Evolutionary conservation across 2,888 invertebrate genomes (phyloP).

Genomic region (Epirrhoe alternata): DNA sequence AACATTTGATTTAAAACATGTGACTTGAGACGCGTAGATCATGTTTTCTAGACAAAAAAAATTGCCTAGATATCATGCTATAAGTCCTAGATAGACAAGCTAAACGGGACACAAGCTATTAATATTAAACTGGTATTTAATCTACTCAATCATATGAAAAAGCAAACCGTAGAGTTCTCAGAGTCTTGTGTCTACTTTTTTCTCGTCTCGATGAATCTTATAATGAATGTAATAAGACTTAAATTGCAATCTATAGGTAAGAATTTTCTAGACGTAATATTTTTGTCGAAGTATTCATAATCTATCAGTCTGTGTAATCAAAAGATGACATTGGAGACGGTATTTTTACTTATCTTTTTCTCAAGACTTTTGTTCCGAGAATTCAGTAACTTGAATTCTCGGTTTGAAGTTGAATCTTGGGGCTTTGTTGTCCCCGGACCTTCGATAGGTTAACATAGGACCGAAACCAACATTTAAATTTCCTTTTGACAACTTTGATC

Average conservation of each 20-base stretch:
- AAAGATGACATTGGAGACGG: not conserved
- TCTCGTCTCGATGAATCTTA: conserved; percentile 10
- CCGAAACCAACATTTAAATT: no score
- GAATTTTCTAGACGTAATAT: not conserved
- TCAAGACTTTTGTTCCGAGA: not conserved
- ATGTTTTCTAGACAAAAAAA: not conserved
- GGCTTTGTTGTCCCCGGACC: no score
- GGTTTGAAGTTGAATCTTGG: not conserved
- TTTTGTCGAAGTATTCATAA: not conserved
- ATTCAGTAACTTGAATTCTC: not conserved
- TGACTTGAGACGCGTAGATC: not conserved
- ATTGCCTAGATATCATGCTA: not conserved
- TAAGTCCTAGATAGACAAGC: not conserved
- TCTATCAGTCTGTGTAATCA: not conserved
- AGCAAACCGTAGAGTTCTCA: conserved; percentile 45
- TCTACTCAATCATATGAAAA: conserved; percentile 23
- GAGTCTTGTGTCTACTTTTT: conserved; percentile 37
- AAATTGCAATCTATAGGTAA: not conserved
- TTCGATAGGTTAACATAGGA: no score
- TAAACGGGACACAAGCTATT: conserved; percentile 23
- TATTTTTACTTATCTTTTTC: not conserved
- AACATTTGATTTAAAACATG: not conserved
- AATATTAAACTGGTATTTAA: conserved; percentile 30
- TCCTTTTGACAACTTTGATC: no score
- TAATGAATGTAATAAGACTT: not conserved